These are phyloP conservation scores for Hyposoter dolosus DNA, from an alignment of 2,888 invertebrate species.

Conservation along the genomic window DNA sequence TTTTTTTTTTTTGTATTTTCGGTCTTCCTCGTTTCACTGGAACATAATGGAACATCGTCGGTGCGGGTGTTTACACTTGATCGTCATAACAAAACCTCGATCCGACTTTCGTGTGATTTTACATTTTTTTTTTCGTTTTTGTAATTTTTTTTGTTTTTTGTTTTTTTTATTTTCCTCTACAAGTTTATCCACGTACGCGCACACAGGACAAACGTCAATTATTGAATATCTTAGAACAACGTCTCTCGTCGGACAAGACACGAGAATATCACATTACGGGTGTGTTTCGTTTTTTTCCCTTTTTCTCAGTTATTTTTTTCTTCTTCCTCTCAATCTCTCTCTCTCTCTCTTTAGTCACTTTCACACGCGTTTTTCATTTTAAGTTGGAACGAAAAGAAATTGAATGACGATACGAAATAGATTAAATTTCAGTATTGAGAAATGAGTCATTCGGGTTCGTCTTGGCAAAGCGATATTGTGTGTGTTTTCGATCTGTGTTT, in stretches of 20 bases:
- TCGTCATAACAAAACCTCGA: constrained; percentile 1
- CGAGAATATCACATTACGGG: constrained; percentile 84
- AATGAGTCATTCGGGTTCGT: background rate
- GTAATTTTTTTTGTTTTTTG: background rate
- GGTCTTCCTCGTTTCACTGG: constrained; percentile 42
- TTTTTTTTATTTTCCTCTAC: constrained; percentile 36
- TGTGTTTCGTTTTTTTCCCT: constrained; percentile 75
- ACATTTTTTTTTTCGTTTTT: constrained; percentile 11
- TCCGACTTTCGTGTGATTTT: background rate
- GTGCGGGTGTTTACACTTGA: background rate
- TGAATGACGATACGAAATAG: background rate
- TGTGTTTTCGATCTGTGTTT: background rate
- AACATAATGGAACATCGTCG: constrained; percentile 56
- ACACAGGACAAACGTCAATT: constrained; percentile 59
- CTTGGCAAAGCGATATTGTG: background rate
- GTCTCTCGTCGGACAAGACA: constrained; percentile 84
- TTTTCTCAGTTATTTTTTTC: constrained; percentile 52
- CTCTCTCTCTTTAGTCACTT: background rate
- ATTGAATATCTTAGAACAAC: constrained; percentile 77
- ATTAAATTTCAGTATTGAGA: background rate
- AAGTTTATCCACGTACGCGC: constrained; percentile 24
- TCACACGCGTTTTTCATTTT: background rate
- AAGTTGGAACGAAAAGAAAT: constrained; percentile 13
- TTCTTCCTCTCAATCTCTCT: background rate
- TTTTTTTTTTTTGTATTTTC: constrained; percentile 42